Evolutionary conservation across 2,888 invertebrate genomes (phyloP).

Genomic region (Drosophila anomalata): DNA sequence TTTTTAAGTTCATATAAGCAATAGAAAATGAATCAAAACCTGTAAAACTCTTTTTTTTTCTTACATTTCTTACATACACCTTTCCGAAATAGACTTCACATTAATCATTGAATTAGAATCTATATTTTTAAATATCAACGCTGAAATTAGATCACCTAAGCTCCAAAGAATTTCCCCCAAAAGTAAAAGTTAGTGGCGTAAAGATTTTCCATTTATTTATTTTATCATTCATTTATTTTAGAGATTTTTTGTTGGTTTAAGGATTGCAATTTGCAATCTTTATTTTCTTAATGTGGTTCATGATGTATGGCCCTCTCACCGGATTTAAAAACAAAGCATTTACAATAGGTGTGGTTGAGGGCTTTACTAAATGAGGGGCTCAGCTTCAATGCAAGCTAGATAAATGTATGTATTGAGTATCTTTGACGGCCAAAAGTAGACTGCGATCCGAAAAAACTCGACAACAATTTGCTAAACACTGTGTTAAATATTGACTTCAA

Average conservation of each 20-base stretch:
- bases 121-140: too few species aligned
- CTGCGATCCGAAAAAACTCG: conserved; percentile 14
- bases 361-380: conserved; percentile 30
- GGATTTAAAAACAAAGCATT: conserved; percentile 52
- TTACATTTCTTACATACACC: too few species aligned
- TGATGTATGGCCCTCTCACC: conserved; percentile 40
- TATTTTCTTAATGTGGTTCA: conserved; percentile 28
- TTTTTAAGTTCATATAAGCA: too few species aligned
- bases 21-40: too few species aligned
- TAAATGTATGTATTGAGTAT: conserved; percentile 28
- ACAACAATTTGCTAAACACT: conserved; percentile 40
- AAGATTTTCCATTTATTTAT: conserved; percentile 66
- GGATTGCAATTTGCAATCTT: conserved; percentile 29
- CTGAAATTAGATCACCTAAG: not conserved
- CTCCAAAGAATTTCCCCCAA: not conserved
- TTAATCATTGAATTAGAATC: too few species aligned
- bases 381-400: conserved; percentile 40
- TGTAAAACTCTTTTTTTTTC: too few species aligned
- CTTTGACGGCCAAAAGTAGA: conserved; percentile 28
- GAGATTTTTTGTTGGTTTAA: conserved; percentile 45
- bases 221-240: conserved; percentile 49
- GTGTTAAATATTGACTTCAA: conserved; percentile 27
- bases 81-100: too few species aligned
- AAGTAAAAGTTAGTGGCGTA: not conserved
- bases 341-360: conserved; percentile 44